phyloP scores from a whole-genome alignment of 2,113 vertebrate genomes.

The Brachypteracias leptosomus region DNA sequence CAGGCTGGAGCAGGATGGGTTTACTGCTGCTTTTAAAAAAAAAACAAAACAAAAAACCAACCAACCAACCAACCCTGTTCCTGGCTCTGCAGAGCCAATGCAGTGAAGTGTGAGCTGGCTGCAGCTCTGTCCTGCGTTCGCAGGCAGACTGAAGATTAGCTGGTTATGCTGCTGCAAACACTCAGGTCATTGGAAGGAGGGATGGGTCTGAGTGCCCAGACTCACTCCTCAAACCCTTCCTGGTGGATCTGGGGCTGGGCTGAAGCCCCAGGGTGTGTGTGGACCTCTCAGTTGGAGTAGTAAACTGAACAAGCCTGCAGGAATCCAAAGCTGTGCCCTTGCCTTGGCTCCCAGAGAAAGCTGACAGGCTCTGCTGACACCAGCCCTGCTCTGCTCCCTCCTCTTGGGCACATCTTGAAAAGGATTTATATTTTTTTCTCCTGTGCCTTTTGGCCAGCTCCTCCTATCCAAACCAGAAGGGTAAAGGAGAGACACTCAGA shows the following conservation, averaged over 20 bases:
- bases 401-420: background rate
- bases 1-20: background rate
- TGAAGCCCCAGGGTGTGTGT: background rate
- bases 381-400: background rate
- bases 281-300: background rate
- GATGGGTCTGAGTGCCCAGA: background rate
- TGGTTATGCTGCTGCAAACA: background rate
- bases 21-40: background rate
- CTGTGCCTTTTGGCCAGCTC: background rate
- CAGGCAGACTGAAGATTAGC: background rate
- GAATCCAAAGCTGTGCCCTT: background rate
- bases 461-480: background rate
- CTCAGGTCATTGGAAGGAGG: background rate
- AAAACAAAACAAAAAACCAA: background rate
- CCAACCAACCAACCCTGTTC: background rate
- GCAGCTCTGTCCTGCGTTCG: background rate
- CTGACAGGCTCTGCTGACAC: background rate
- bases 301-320: rapidly evolving
- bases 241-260: background rate
- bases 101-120: background rate
- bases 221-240: background rate
- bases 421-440: background rate
- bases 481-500: background rate
- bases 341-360: background rate
- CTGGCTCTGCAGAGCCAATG: conserved; percentile 44